Conservation (phyloP, 2,797 vertebrate genomes). For the Hippoglossus hippoglossus region DNA sequence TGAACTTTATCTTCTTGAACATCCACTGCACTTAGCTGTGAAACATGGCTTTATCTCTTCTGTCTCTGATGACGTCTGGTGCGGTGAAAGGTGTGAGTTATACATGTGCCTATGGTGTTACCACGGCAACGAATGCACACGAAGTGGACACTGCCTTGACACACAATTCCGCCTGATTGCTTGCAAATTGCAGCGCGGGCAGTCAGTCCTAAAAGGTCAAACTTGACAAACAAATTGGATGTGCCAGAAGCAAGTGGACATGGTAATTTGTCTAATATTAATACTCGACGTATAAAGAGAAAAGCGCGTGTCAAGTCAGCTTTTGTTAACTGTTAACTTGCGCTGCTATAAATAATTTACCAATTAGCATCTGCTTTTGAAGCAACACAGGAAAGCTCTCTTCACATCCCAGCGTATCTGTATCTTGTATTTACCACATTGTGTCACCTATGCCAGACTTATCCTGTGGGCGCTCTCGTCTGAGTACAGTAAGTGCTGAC, state of each 20-base stretch:
- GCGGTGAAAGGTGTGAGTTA: background rate
- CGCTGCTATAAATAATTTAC: conserved; percentile 7
- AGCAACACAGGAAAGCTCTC: no score
- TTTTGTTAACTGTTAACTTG: conserved; percentile 3
- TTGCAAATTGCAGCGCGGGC: conserved; percentile 46
- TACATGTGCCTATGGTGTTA: conserved; percentile 13
- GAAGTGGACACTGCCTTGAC: background rate
- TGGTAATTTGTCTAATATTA: conserved; percentile 39
- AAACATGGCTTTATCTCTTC: conserved; percentile 4
- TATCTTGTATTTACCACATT: no score
- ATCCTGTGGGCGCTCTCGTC: no score
- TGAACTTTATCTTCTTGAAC: background rate
- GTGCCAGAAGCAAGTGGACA: conserved; percentile 40
- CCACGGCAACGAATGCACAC: conserved; percentile 33
- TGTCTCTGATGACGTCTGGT: no score
- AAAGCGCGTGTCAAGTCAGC: background rate
- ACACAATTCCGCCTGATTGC: conserved; percentile 45
- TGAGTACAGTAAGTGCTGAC: conserved; percentile 7
- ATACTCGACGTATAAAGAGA: conserved; percentile 23
- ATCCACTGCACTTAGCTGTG: background rate
- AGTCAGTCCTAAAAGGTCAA: conserved; percentile 56
- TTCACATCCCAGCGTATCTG: no score
- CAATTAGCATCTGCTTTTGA: background rate
- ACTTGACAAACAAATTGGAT: conserved; percentile 64
- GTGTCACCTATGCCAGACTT: no score